Conservation (phyloP, 2,888 invertebrate species). For the Monopis laevigella region DNA sequence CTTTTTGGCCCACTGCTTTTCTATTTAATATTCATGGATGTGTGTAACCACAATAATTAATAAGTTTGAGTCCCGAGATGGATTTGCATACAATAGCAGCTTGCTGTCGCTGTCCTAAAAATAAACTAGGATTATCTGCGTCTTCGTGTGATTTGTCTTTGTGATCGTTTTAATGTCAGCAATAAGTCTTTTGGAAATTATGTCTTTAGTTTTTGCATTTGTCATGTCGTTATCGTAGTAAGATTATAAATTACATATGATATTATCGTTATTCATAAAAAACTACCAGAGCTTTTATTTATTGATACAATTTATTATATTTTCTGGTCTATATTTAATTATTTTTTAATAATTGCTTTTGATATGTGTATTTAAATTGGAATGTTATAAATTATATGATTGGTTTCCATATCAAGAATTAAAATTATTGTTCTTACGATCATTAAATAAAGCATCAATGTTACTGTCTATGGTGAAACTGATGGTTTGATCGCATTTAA, state of each 20-base stretch:
- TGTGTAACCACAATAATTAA: slow-evolving; percentile 55
- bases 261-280: too few species aligned
- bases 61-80: slow-evolving; percentile 50
- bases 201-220: neutral
- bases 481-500: slow-evolving; percentile 35
- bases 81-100: slow-evolving; percentile 55
- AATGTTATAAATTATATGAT: slow-evolving; percentile 5
- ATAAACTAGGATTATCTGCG: slow-evolving; percentile 16
- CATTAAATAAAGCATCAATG: slow-evolving; percentile 39
- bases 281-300: too few species aligned
- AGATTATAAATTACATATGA: too few species aligned
- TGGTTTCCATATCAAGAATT: slow-evolving; percentile 16
- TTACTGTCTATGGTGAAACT: slow-evolving; percentile 30
- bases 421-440: slow-evolving; percentile 28
- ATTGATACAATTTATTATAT: too few species aligned
- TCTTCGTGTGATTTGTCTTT: slow-evolving; percentile 9
- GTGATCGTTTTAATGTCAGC: slow-evolving; percentile 2
- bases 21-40: slow-evolving; percentile 41
- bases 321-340: too few species aligned
- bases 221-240: too few species aligned
- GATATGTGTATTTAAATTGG: neutral
- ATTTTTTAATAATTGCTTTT: too few species aligned
- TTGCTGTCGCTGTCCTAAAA: slow-evolving; percentile 16
- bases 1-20: slow-evolving; percentile 11
- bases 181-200: slow-evolving; percentile 3